phyloP scores from a whole-genome alignment of 2,113 vertebrate genomes.

The Protobothrops flavoviridis region DNA sequence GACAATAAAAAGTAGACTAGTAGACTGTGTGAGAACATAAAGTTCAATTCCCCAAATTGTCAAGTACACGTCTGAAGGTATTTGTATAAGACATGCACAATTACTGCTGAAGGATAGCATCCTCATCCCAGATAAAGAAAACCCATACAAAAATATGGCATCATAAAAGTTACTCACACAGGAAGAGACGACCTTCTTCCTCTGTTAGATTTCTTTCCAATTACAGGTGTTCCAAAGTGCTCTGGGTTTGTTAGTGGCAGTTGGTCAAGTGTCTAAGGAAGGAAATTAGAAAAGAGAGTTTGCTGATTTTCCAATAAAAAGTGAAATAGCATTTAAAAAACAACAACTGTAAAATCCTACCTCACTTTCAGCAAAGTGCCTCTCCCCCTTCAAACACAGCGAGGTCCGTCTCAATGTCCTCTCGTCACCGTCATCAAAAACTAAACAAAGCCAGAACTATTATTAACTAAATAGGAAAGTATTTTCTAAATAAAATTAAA shows the following conservation, averaged over 20 bases:
- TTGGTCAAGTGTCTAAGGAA: constrained; percentile 89
- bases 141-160: background rate
- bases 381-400: constrained; percentile 94
- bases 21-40: background rate
- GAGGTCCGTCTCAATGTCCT: constrained; percentile 94
- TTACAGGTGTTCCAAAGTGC: constrained; percentile 97
- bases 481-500: constrained; percentile 20
- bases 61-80: background rate
- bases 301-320: background rate
- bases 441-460: constrained; percentile 66
- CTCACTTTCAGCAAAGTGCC: constrained; percentile 99
- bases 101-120: background rate
- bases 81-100: background rate
- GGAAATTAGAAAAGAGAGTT: constrained; percentile 7
- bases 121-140: background rate
- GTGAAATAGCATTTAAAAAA: background rate
- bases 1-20: background rate
- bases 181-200: constrained; percentile 92
- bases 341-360: constrained; percentile 57
- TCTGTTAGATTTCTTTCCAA: constrained; percentile 94
- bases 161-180: constrained; percentile 75
- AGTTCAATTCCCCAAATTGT: background rate
- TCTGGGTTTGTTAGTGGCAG: constrained; percentile 96
- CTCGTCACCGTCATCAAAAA: constrained; percentile 98
- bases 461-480: background rate